phyloP scores from a whole-genome alignment of 2,797 vertebrate genomes.

The Toxotes lorentzi region DNA sequence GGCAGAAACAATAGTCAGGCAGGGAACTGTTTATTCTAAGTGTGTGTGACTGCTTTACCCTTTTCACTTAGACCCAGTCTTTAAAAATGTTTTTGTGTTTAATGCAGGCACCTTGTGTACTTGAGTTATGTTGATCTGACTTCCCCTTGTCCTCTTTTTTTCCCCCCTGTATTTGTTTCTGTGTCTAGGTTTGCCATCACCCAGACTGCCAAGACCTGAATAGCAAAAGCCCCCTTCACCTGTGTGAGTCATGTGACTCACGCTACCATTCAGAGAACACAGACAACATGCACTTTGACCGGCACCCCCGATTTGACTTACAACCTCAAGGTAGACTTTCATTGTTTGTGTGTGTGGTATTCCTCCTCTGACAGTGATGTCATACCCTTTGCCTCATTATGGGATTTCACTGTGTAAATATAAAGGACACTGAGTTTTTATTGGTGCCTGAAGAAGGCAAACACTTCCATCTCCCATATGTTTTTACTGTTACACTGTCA shows the following conservation, averaged over 20 bases:
- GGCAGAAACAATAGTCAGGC: conserved; percentile 63
- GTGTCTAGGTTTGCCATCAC: conserved; percentile 92
- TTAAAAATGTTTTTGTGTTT: conserved; percentile 33
- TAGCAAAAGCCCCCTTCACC: conserved; percentile 87
- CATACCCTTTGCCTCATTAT: conserved; percentile 37
- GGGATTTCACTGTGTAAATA: conserved; percentile 36
- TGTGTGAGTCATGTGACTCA: conserved; percentile 92
- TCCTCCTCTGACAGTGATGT: conserved; percentile 29
- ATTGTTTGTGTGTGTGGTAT: conserved; percentile 44
- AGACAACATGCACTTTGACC: conserved; percentile 91
- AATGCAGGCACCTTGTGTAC: conserved; percentile 7
- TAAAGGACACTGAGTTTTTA: conserved; percentile 19
- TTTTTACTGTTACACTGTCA: not conserved
- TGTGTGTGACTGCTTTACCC: conserved; percentile 50
- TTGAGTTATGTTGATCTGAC: conserved; percentile 15
- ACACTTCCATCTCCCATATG: not conserved
- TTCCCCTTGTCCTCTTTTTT: not conserved
- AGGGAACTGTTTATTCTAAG: conserved; percentile 54
- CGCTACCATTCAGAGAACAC: conserved; percentile 86
- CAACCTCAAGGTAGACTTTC: conserved; percentile 88
- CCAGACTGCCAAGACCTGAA: conserved; percentile 91
- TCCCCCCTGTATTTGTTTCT: conserved; percentile 18
- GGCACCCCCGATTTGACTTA: conserved; percentile 92
- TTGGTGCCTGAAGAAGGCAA: conserved; percentile 44
- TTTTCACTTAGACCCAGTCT: conserved; percentile 27